A percentile compares a stretch with the other conserved stretches of the same genome.
These are phyloP conservation scores for Galaxias olidus DNA, from an alignment of 2,797 vertebrate genomes.

Conservation along the genomic window DNA sequence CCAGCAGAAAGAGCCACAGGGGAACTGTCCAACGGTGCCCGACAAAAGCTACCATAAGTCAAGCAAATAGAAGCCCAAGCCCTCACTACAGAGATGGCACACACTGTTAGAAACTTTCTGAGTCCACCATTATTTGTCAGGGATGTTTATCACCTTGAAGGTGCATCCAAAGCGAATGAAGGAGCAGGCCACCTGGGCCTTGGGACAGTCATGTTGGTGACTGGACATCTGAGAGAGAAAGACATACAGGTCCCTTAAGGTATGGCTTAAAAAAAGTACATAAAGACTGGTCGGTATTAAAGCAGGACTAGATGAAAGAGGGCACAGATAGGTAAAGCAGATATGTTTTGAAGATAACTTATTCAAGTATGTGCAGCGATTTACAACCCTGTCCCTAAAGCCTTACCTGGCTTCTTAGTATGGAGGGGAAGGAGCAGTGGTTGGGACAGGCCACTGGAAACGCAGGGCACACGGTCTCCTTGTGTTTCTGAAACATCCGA, in stretches of 20 bases:
- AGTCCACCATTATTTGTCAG: no score
- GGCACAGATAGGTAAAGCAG: no score
- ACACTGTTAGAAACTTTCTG: no score
- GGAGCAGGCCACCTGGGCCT: constrained; percentile 94
- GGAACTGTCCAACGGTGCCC: not conserved
- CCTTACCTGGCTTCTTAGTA: constrained; percentile 92
- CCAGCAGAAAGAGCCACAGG: not conserved
- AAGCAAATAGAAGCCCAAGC: no score
- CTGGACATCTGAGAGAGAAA: constrained; percentile 83
- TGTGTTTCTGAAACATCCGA: constrained; percentile 85
- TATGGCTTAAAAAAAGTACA: no score
- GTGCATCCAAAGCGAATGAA: constrained; percentile 93
- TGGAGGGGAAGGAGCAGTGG: constrained; percentile 88
- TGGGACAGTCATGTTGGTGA: constrained; percentile 97
- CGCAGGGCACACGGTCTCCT: constrained; percentile 91
- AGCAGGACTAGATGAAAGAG: no score
- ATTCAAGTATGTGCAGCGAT: no score
- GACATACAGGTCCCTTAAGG: not conserved
- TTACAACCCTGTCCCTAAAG: no score
- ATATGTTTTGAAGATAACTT: no score
- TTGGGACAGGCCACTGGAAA: constrained; percentile 95
- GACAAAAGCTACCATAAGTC: no score
- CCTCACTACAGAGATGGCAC: no score
- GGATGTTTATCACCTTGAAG: constrained; percentile 81
- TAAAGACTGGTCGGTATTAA: no score